Evolutionary conservation across 2,797 vertebrate species (phyloP).

Genomic region (Ptychobarbus kaznakovi): DNA sequence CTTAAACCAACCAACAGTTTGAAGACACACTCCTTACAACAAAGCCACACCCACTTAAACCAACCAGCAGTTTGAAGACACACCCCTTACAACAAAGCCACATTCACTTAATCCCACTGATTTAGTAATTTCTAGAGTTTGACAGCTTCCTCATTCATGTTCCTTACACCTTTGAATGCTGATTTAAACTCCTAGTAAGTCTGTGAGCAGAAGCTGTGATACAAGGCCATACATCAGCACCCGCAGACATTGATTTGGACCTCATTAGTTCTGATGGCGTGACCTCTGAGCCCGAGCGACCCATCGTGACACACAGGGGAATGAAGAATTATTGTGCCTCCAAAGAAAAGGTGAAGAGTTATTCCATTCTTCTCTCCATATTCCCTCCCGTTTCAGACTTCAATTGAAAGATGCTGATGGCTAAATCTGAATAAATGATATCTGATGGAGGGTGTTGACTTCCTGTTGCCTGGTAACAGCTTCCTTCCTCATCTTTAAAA

Average conservation of each 20-base stretch:
- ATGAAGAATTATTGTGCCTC: background rate
- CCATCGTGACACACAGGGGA: background rate
- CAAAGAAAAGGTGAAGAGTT: slow-evolving; percentile 10
- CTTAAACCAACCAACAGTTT: background rate
- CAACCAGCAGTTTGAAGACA: background rate
- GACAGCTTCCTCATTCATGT: background rate
- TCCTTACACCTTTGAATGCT: background rate
- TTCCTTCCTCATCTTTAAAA: slow-evolving; percentile 47
- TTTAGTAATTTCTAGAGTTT: background rate
- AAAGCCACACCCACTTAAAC: background rate
- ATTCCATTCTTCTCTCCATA: slow-evolving; percentile 33
- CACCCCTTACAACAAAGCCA: background rate
- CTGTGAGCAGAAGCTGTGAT: background rate
- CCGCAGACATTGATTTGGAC: background rate
- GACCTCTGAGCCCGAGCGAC: slow-evolving; percentile 11
- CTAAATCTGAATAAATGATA: slow-evolving; percentile 43
- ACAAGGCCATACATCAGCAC: background rate
- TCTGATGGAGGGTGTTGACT: slow-evolving; percentile 37
- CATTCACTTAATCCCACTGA: background rate
- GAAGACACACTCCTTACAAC: background rate
- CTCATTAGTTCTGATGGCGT: slow-evolving; percentile 21
- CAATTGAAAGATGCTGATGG: slow-evolving; percentile 25
- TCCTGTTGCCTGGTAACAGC: slow-evolving; percentile 53
- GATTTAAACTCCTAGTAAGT: background rate
- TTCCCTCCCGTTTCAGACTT: background rate